Evolutionary conservation across 30 jellyfish, hydroid and myxozoan species (phyloP), one percentile per base, ranked within the genome.

Genomic region (Turritopsis rubra): DNA sequence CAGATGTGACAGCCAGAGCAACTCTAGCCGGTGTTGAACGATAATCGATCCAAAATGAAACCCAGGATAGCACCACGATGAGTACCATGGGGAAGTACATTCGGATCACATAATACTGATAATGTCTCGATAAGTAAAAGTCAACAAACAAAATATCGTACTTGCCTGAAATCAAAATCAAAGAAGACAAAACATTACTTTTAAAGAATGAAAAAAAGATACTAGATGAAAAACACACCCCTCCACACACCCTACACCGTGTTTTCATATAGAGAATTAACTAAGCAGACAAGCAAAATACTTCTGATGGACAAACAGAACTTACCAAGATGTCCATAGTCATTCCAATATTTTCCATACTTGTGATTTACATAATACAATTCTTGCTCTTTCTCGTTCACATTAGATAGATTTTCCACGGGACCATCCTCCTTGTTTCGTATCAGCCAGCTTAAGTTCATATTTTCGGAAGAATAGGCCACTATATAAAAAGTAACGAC

Each of bases 1-100:
- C 97, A 1, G 97, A 86, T 1, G 97, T 91, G 29, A 91, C 86
- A 27, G 96, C 97, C 89, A 91, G 75, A 54, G 88, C 95, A 26
- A 91, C 97, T 23, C 97, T 93, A 7, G 97, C 97, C 31, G 97
- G 97, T 1, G 97, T 86, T 28, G 92, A 72, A 1, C 75, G 21
- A 81, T 76, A 83, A 79, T 86, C 87, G 21, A 91, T 84, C 97
- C 97, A 91, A 29, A 91, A 91, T 3, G 87, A 79, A 71, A 91
- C 73, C 97, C 97, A 91, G 52, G 95, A 85, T 75, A 91, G 68
- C 26, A 83, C 31, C 79, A 91, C 97, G 75, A 91, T 86, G 21
- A 91, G 84, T 21, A 91, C 82, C 85, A 96, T 86, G 3, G 97
- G 97, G 71, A 91, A 86, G 88, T 86, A 91, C 70, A 86, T 93